These are phyloP conservation scores for Ahaetulla prasina DNA, from an alignment of 2,113 vertebrate genomes.

Conservation along the genomic window DNA sequence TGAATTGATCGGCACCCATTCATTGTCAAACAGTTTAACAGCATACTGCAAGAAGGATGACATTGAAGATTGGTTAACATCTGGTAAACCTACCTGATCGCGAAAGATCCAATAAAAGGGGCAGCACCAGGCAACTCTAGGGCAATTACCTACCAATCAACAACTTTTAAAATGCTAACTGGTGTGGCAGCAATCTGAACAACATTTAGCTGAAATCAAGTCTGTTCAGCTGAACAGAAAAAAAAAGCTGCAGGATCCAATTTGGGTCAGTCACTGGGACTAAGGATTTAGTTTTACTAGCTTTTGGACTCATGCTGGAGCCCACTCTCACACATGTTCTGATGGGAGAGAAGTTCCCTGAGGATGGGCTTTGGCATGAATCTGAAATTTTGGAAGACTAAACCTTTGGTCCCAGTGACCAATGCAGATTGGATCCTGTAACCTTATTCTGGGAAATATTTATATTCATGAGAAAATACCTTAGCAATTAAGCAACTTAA, in stretches of 20 bases:
- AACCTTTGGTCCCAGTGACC: background rate
- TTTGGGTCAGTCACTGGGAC: background rate
- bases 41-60: background rate
- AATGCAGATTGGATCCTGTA: background rate
- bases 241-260: background rate
- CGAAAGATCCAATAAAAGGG: background rate
- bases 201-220: background rate
- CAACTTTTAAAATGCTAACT: background rate
- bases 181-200: background rate
- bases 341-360: background rate
- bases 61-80: background rate
- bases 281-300: background rate
- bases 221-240: background rate
- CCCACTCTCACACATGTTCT: background rate
- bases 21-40: background rate
- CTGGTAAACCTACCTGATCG: too few relatives aligned
- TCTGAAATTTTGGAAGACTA: background rate
- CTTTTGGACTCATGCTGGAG: background rate
- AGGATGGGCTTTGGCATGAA: background rate
- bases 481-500: too few relatives aligned
- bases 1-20: background rate
- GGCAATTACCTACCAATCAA: background rate
- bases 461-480: too few relatives aligned
- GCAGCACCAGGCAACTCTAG: background rate
- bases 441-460: background rate